phyloP scores from a whole-genome alignment of 2,113 vertebrate species.

The Probosciger aterrimus region DNA sequence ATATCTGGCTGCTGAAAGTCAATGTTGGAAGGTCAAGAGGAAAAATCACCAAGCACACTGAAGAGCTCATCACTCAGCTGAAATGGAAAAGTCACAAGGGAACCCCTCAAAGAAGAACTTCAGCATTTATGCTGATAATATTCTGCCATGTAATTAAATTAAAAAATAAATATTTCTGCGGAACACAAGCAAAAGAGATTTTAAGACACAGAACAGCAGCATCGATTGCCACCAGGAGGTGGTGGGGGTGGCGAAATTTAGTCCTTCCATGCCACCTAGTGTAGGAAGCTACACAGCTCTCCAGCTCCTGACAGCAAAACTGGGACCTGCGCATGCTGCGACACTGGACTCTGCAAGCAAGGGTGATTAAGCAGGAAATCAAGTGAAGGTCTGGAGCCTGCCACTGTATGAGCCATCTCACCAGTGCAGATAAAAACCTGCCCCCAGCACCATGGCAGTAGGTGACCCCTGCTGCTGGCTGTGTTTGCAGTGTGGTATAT shows the following conservation, averaged over 20 bases:
- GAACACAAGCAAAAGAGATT: not conserved
- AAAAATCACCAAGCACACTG: not conserved
- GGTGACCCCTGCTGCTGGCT: not conserved
- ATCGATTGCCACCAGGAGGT: not conserved
- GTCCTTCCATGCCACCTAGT: constrained; percentile 75
- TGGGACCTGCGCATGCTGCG: not conserved
- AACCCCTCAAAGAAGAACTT: not conserved
- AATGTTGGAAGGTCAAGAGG: not conserved
- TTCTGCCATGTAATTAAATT: not conserved
- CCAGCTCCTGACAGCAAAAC: not conserved
- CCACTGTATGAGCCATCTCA: not conserved
- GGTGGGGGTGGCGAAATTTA: not conserved
- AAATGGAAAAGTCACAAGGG: constrained; percentile 21
- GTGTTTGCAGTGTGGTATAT: not conserved
- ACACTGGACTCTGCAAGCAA: not conserved
- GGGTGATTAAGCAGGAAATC: not conserved
- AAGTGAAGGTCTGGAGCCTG: not conserved
- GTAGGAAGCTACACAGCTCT: constrained; percentile 45
- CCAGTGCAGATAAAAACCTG: not conserved
- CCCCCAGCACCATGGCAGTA: not conserved
- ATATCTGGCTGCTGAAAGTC: not conserved
- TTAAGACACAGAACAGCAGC: not conserved
- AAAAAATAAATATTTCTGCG: not conserved
- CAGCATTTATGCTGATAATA: not conserved
- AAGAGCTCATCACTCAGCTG: not conserved